These are phyloP conservation scores for Mustela lutreola DNA, from an alignment of 2,113 vertebrate genomes.

Conservation along the genomic window DNA sequence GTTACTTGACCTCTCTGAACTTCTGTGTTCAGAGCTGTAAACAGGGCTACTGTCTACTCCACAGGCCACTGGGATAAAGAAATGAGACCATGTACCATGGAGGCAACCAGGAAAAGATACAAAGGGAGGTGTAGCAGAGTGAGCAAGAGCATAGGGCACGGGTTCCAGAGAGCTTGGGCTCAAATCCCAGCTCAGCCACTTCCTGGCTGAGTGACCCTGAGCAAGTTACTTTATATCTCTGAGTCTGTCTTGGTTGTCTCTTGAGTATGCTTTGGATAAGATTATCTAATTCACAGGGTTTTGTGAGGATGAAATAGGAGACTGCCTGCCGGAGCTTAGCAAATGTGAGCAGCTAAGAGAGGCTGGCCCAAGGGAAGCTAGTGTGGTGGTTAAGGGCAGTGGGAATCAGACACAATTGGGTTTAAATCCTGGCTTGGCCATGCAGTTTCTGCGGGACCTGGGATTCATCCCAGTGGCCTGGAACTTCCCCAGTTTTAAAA, in stretches of 20 bases:
- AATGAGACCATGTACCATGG: accelerated
- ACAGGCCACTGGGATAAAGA: not conserved
- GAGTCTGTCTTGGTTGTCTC: not conserved
- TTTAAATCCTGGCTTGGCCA: not conserved
- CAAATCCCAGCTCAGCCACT: not conserved
- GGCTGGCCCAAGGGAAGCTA: accelerated
- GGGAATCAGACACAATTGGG: not conserved
- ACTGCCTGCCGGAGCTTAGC: not conserved
- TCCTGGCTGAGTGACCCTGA: not conserved
- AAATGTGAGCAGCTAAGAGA: not conserved
- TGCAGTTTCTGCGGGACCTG: not conserved
- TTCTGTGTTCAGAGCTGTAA: not conserved
- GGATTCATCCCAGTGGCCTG: not conserved
- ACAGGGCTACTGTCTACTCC: not conserved
- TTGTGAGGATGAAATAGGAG: not conserved
- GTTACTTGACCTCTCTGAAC: not conserved
- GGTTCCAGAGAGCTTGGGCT: not conserved
- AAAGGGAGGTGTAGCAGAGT: no score
- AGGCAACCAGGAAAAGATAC: not conserved
- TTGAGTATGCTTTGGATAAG: not conserved
- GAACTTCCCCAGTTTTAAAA: not conserved
- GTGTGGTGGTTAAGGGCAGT: not conserved
- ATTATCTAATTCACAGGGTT: not conserved
- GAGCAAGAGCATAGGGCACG: not conserved
- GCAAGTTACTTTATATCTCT: not conserved